Evolutionary conservation across 1,140 invertebrate genomes (phyloP).

Genomic region (Conus ventricosus): DNA sequence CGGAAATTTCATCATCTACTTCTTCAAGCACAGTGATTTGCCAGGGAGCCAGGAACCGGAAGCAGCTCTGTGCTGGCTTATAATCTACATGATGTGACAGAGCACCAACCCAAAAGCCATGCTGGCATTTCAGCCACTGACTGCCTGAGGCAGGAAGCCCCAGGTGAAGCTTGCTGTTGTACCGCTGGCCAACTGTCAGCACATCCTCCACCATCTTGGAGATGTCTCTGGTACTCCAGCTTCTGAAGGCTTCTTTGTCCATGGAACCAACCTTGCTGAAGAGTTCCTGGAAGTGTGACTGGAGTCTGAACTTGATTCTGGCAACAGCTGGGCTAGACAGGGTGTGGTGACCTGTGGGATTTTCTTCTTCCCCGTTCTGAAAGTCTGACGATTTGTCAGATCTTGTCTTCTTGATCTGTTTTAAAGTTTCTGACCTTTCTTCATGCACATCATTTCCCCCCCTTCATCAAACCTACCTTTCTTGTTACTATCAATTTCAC

Average conservation of each 20-base stretch:
- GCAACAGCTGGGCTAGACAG: neutral
- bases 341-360: neutral
- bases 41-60: slow-evolving; percentile 10
- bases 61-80: neutral
- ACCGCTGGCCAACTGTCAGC: neutral
- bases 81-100: neutral
- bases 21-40: neutral
- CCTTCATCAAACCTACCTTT: neutral
- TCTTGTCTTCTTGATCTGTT: neutral
- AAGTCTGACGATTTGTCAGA: neutral
- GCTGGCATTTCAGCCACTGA: slow-evolving; percentile 8
- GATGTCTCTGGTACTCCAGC: neutral
- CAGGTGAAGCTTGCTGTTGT: neutral
- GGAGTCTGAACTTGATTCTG: neutral
- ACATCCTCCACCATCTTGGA: neutral
- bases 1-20: neutral
- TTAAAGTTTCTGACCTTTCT: neutral
- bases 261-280: slow-evolving; percentile 6
- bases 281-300: neutral
- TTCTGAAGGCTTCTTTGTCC: neutral
- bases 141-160: neutral
- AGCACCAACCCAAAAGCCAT: neutral
- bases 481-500: neutral
- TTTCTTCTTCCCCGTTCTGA: neutral
- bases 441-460: too few relatives aligned